Percentiles rank a stretch among this genome's conserved stretches.
These are phyloP conservation scores for Cyanoderma ruficeps DNA, from an alignment of 2,113 vertebrate species.

Conservation along the genomic window DNA sequence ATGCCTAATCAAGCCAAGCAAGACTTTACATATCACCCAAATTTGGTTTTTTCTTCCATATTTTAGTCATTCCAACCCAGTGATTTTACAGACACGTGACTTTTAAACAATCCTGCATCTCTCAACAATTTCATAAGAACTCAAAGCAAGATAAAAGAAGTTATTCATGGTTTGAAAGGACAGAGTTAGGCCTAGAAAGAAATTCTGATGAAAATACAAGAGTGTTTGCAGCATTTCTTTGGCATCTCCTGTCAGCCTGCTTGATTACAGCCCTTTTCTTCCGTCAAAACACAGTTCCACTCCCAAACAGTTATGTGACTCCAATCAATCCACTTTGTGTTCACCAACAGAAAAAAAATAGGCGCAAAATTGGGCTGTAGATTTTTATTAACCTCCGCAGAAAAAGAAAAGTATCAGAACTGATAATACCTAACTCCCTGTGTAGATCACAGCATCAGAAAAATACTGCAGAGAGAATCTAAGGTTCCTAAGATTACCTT, in stretches of 20 bases:
- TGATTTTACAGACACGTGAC: background rate
- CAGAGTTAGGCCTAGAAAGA: background rate
- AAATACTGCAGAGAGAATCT: background rate
- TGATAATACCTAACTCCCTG: background rate
- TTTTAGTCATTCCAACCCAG: background rate
- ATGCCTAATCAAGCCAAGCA: background rate
- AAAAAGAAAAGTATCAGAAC: background rate
- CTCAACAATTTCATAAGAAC: background rate
- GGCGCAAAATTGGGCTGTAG: background rate
- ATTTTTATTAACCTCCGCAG: background rate
- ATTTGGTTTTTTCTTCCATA: background rate
- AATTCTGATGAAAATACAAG: background rate
- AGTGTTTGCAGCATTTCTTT: background rate
- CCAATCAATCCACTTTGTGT: background rate
- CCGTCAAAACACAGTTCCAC: background rate
- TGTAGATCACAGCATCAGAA: background rate
- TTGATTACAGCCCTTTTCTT: slow-evolving; percentile 12
- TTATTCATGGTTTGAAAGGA: background rate
- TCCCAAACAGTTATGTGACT: background rate
- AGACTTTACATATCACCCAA: background rate
- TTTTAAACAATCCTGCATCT: background rate
- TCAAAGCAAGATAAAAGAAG: background rate
- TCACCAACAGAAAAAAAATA: background rate
- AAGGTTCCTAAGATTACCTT: background rate
- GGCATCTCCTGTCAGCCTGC: background rate